Conservation (phyloP, 1,140 invertebrate genomes). For the Ceratina japonica region DNA sequence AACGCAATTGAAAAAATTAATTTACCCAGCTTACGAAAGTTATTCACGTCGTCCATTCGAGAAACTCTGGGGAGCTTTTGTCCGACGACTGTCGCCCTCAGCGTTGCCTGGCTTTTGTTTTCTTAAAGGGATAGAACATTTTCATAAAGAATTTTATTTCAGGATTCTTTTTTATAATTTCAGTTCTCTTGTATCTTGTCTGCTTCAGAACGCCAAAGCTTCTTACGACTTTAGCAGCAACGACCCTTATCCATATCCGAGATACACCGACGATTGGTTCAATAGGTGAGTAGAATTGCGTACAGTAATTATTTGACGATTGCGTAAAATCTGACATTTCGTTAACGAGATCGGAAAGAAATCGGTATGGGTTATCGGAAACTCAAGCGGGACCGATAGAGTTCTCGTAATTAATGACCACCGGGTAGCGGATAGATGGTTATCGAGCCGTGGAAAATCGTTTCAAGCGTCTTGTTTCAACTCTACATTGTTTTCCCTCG, state of each 20-base stretch:
- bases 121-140: not conserved
- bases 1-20: too few species aligned
- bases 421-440: not conserved
- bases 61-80: not conserved
- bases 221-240: constrained; percentile 99
- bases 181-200: too few species aligned
- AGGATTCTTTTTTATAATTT: too few species aligned
- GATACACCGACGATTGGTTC: constrained; percentile 99
- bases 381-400: not conserved
- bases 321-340: not conserved
- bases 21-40: too few species aligned
- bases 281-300: constrained; percentile 87
- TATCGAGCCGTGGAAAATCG: not conserved
- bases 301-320: not conserved
- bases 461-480: not conserved
- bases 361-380: not conserved
- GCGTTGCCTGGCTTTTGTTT: not conserved
- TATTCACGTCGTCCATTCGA: not conserved
- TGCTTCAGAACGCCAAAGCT: constrained; percentile 93
- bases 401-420: constrained; percentile 15
- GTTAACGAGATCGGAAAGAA: constrained; percentile 5
- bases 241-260: constrained; percentile 97
- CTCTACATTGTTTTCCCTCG: not conserved
- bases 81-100: not conserved
- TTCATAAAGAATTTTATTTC: too few species aligned